Conservation (phyloP, 2,888 invertebrate species). For the Yponomeuta plumbellus region DNA sequence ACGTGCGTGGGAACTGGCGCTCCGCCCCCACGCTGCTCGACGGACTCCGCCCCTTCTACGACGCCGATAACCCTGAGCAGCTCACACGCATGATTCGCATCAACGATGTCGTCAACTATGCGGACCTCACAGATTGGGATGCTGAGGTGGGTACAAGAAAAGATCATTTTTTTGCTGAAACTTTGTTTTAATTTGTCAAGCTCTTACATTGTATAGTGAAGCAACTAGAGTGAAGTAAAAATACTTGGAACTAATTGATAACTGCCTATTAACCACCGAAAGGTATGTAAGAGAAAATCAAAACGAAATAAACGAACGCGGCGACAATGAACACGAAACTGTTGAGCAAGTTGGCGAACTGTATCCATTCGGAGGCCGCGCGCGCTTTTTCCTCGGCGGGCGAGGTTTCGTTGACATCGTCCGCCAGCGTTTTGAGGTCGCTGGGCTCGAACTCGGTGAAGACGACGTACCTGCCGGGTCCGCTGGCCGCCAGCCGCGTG, state of each 20-base stretch:
- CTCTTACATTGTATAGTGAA: too few species aligned
- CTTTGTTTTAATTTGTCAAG: too few species aligned
- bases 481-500: constrained; percentile 45
- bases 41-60: constrained; percentile 47
- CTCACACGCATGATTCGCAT: constrained; percentile 57
- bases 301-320: constrained; percentile 49
- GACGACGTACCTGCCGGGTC: constrained; percentile 58
- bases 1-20: constrained; percentile 61
- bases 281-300: constrained; percentile 55
- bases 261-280: constrained; percentile 26
- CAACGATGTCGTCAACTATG: constrained; percentile 62
- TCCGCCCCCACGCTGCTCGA: constrained; percentile 64
- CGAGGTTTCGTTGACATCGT: constrained; percentile 33
- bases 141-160: constrained; percentile 46
- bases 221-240: too few species aligned
- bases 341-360: constrained; percentile 57
- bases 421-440: constrained; percentile 39
- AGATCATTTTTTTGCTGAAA: too few species aligned
- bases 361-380: constrained; percentile 51
- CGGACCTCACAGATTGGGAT: constrained; percentile 49
- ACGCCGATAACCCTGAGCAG: constrained; percentile 35
- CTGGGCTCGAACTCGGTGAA: constrained; percentile 64
- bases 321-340: constrained; percentile 48
- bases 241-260: neutral
- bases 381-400: constrained; percentile 29